phyloP scores from a whole-genome alignment of 2,888 invertebrate species.

The Oscheius sp. region DNA sequence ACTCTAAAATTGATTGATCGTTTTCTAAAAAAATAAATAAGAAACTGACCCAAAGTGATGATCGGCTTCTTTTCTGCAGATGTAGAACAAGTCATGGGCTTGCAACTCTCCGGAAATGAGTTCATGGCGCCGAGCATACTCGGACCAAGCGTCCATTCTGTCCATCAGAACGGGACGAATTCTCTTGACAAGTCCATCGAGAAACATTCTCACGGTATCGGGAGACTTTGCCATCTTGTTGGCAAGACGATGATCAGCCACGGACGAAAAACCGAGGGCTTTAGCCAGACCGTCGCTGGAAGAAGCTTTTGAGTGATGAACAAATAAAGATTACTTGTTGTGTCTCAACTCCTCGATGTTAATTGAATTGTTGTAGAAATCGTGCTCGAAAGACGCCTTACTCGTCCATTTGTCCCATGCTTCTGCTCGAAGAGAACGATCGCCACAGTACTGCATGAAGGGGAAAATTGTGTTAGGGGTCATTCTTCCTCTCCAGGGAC shows the following conservation, averaged over 20 bases:
- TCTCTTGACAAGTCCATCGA: slow-evolving; percentile 62
- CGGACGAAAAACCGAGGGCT: slow-evolving; percentile 65
- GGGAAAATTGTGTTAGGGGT: slow-evolving; percentile 65
- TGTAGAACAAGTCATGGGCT: slow-evolving; percentile 69
- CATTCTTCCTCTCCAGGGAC: slow-evolving; percentile 69
- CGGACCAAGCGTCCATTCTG: slow-evolving; percentile 68
- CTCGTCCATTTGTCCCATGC: slow-evolving; percentile 70
- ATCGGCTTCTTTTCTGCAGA: slow-evolving; percentile 70
- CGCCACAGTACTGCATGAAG: slow-evolving; percentile 69
- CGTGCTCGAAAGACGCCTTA: slow-evolving; percentile 62
- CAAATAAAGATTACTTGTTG: slow-evolving; percentile 58
- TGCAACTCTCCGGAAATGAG: slow-evolving; percentile 55
- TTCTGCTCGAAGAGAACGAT: slow-evolving; percentile 59
- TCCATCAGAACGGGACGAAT: slow-evolving; percentile 70
- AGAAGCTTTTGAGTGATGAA: slow-evolving; percentile 6
- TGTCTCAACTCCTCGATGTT: slow-evolving; percentile 72
- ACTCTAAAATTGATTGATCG: slow-evolving; percentile 56
- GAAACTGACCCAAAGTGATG: slow-evolving; percentile 64
- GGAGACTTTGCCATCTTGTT: slow-evolving; percentile 72
- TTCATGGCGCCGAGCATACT: slow-evolving; percentile 63
- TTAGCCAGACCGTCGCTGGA: slow-evolving; percentile 70
- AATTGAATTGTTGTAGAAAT: slow-evolving; percentile 71
- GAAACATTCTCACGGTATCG: slow-evolving; percentile 70
- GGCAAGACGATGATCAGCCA: slow-evolving; percentile 68
- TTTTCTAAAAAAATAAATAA: not conserved